These are phyloP conservation scores for Lycophotia porphyrea DNA, from an alignment of 2,888 invertebrate genomes.

Conservation along the genomic window DNA sequence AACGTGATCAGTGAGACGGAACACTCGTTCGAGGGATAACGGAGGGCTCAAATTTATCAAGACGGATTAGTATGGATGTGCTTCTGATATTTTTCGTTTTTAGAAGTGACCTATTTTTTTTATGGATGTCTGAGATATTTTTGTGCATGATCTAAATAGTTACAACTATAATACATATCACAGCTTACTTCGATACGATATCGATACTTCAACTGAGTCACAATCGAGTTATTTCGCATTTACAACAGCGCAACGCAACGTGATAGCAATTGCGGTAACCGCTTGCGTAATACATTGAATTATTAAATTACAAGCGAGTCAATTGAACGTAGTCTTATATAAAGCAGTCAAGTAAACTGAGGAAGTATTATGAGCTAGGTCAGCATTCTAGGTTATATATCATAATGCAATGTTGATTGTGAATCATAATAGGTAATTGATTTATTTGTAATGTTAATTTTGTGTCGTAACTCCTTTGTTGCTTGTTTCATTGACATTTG, in stretches of 20 bases:
- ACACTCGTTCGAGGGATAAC: constrained; percentile 89
- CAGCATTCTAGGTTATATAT: constrained; percentile 59
- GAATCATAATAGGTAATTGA: constrained; percentile 55
- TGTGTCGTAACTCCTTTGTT: constrained; percentile 49
- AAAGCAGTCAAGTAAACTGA: constrained; percentile 43
- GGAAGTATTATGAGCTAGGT: constrained; percentile 61
- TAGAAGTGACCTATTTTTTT: neutral
- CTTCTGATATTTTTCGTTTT: constrained; percentile 24
- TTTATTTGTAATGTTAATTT: constrained; percentile 54
- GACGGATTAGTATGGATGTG: constrained; percentile 76
- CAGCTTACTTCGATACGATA: constrained; percentile 40
- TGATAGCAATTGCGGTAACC: constrained; percentile 56
- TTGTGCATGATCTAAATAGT: neutral
- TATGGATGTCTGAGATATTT: neutral
- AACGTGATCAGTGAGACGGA: constrained; percentile 84
- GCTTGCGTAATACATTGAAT: constrained; percentile 61
- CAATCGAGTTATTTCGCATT: constrained; percentile 59
- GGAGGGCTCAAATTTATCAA: constrained; percentile 87
- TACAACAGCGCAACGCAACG: constrained; percentile 59
- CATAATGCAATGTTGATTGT: constrained; percentile 41
- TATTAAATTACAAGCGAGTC: constrained; percentile 61
- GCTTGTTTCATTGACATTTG: constrained; percentile 21
- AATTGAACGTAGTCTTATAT: constrained; percentile 54
- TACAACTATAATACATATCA: too few relatives aligned
- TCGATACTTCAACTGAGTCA: constrained; percentile 56